Conservation (phyloP, 1,140 invertebrate genomes). For the Rhynchophorus ferrugineus region DNA sequence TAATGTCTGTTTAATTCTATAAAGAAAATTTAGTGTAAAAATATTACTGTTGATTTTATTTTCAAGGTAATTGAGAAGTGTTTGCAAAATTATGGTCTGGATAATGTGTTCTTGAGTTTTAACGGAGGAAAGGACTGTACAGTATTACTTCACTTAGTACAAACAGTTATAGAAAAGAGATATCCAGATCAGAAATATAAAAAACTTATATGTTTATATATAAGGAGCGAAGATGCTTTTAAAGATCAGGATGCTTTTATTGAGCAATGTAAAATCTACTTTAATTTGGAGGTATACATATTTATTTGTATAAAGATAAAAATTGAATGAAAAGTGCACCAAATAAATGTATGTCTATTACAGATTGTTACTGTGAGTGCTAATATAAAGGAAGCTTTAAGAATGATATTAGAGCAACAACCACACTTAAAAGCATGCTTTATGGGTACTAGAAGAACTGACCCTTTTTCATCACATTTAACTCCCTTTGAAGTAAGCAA, state of each 20-base stretch:
- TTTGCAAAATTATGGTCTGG: slow-evolving; percentile 50
- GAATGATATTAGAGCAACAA: slow-evolving; percentile 53
- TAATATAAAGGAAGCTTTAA: slow-evolving; percentile 64
- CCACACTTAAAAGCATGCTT: slow-evolving; percentile 70
- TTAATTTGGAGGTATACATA: slow-evolving; percentile 52
- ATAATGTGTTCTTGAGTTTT: slow-evolving; percentile 82
- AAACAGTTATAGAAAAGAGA: slow-evolving; percentile 54
- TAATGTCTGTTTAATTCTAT: neutral
- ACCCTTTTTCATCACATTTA: slow-evolving; percentile 67
- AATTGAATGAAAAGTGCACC: neutral
- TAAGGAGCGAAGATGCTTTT: slow-evolving; percentile 69
- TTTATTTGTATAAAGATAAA: neutral
- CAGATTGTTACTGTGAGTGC: slow-evolving; percentile 56
- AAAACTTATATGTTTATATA: slow-evolving; percentile 55
- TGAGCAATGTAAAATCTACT: slow-evolving; percentile 56
- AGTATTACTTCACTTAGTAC: slow-evolving; percentile 71
- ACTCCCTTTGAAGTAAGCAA: slow-evolving; percentile 58
- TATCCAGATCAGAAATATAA: slow-evolving; percentile 29
- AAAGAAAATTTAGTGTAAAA: neutral
- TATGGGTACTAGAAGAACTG: slow-evolving; percentile 80
- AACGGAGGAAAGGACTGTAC: slow-evolving; percentile 98
- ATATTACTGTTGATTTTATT: slow-evolving; percentile 6
- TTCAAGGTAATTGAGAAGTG: slow-evolving; percentile 41
- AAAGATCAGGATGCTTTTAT: slow-evolving; percentile 83
- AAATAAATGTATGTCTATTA: neutral